Percentiles rank a stretch among this genome's conserved stretches.
Conservation (phyloP, 2,888 invertebrate genomes). For the Bombyx huttoni region DNA sequence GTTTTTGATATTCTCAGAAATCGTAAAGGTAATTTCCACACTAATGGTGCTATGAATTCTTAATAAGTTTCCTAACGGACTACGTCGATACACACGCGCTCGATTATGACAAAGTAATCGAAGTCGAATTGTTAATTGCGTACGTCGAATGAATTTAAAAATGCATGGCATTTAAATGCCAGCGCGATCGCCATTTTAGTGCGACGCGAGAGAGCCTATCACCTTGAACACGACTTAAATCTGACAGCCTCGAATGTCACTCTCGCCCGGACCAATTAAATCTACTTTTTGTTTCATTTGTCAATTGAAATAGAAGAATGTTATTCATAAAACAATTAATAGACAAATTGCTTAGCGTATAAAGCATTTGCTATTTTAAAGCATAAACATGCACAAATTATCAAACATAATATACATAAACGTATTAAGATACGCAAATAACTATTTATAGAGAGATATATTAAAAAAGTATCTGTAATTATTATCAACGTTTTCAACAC, state of each 20-base stretch:
- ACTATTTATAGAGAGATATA: background rate
- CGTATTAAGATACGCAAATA: background rate
- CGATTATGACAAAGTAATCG: slow-evolving; percentile 65
- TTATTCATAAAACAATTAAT: background rate
- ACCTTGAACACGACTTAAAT: slow-evolving; percentile 69
- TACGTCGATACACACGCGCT: slow-evolving; percentile 31
- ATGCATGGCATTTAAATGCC: slow-evolving; percentile 72
- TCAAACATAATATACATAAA: background rate
- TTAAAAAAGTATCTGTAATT: background rate
- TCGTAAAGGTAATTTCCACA: slow-evolving; percentile 40
- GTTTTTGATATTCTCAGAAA: slow-evolving; percentile 39
- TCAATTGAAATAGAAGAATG: slow-evolving; percentile 8
- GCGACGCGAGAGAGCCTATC: slow-evolving; percentile 63
- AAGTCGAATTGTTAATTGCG: slow-evolving; percentile 63
- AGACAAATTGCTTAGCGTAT: background rate
- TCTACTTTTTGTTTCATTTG: slow-evolving; percentile 33
- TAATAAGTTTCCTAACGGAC: slow-evolving; percentile 47
- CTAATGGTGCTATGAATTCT: slow-evolving; percentile 38
- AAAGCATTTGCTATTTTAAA: too few species aligned
- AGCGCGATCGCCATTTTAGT: slow-evolving; percentile 63
- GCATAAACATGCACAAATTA: too few species aligned
- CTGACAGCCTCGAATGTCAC: slow-evolving; percentile 69
- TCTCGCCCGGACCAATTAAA: slow-evolving; percentile 57
- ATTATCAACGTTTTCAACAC: background rate
- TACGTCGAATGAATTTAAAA: slow-evolving; percentile 65